Percentiles rank a stretch among this genome's conserved stretches.
phyloP scores from a whole-genome alignment of 2,888 invertebrate species.

The Dolichomitus sp. region DNA sequence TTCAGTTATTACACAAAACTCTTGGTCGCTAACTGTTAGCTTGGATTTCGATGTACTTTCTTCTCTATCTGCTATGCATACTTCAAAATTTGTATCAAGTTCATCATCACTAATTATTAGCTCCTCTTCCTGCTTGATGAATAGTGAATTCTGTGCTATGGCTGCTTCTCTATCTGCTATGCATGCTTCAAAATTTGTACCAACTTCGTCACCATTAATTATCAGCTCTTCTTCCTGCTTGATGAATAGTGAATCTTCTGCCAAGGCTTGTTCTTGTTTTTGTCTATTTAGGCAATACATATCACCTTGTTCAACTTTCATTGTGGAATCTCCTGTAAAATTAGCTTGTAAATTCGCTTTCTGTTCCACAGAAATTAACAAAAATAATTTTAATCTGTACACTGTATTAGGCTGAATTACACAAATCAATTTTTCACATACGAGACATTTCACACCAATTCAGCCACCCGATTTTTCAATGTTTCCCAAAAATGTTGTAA shows the following conservation, averaged over 20 bases:
- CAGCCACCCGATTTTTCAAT: too few species aligned
- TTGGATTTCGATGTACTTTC: background rate
- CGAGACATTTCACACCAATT: too few species aligned
- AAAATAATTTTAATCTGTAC: too few species aligned
- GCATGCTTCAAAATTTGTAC: background rate
- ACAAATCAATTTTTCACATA: too few species aligned
- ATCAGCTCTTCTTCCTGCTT: background rate
- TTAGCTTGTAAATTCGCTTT: too few species aligned
- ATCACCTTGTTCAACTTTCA: too few species aligned
- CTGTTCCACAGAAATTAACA: too few species aligned
- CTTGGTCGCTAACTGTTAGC: too few species aligned
- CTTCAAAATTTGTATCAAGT: background rate
- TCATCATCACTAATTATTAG: background rate
- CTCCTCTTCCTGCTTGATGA: background rate
- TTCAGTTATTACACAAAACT: too few species aligned
- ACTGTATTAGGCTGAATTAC: too few species aligned
- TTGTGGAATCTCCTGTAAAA: too few species aligned
- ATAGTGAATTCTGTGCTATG: background rate
- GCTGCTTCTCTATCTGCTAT: background rate
- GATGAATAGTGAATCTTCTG: background rate
- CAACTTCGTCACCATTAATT: background rate
- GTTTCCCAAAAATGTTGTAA: too few species aligned
- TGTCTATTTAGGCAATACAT: background rate
- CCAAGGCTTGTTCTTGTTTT: background rate
- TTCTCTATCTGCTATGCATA: background rate